Evolutionary conservation across 2,888 invertebrate genomes (phyloP).

Genomic region (Meiosimyza platycephala): DNA sequence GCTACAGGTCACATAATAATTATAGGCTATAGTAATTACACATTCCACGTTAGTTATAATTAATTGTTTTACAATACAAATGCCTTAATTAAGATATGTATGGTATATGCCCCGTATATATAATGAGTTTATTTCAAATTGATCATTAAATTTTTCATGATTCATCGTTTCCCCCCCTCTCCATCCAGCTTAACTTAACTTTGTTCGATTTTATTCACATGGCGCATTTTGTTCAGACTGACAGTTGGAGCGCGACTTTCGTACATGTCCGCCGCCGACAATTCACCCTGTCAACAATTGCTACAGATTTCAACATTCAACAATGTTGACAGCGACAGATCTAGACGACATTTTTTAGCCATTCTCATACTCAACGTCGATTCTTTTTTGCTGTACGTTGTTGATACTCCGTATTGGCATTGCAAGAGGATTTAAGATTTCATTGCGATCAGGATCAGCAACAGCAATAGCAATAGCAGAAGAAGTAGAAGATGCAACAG

Average conservation of each 20-base stretch:
- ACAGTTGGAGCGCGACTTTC: slow-evolving; percentile 43
- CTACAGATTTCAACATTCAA: slow-evolving; percentile 52
- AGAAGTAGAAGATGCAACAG: slow-evolving; percentile 13
- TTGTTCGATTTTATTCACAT: slow-evolving; percentile 26
- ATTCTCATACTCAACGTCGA: neutral
- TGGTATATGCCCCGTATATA: no score
- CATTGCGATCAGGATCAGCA: slow-evolving; percentile 25
- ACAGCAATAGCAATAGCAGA: slow-evolving; percentile 4
- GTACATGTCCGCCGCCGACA: slow-evolving; percentile 39
- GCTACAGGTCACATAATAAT: no score
- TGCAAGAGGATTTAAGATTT: slow-evolving; percentile 7
- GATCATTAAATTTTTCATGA: no score
- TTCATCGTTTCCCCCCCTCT: neutral
- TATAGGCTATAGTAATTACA: no score
- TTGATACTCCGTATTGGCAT: slow-evolving; percentile 15
- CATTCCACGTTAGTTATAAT: no score
- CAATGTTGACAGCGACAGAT: slow-evolving; percentile 62
- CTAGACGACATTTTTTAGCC: slow-evolving; percentile 52
- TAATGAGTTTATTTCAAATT: no score
- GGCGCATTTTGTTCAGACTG: slow-evolving; percentile 31
- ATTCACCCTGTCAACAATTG: slow-evolving; percentile 55
- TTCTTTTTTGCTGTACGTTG: slow-evolving; percentile 26
- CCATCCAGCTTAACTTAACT: neutral
- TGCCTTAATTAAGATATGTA: no score
- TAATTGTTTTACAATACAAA: no score